Evolutionary conservation across 2,797 vertebrate species (phyloP).

Genomic region (Mus caroli): DNA sequence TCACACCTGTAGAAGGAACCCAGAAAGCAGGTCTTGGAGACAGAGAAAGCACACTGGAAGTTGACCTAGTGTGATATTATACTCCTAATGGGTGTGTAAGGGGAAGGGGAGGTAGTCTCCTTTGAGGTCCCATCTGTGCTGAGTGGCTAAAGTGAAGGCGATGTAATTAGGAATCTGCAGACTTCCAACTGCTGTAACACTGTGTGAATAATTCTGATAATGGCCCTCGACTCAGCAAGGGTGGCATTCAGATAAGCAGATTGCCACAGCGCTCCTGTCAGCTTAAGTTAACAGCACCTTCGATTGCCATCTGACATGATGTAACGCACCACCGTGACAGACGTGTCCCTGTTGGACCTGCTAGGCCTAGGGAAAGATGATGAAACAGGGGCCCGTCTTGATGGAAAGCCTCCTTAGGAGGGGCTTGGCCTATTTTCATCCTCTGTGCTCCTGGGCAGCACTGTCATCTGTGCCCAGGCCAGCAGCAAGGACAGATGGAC

Average conservation of each 20-base stretch:
- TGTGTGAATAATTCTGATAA: constrained; percentile 79
- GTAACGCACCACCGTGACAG: background rate
- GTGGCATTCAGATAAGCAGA: constrained; percentile 81
- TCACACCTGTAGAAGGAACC: background rate
- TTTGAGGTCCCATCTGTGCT: constrained; percentile 44
- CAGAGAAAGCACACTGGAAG: background rate
- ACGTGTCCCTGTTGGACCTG: constrained; percentile 47
- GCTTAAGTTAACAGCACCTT: background rate
- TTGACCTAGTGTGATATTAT: background rate
- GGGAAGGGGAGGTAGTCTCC: constrained; percentile 16
- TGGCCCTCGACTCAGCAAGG: constrained; percentile 72
- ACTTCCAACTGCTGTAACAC: constrained; percentile 73
- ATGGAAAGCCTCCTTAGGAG: accelerated
- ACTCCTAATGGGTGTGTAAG: background rate
- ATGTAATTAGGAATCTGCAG: constrained; percentile 71
- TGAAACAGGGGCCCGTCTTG: background rate
- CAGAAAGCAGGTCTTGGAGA: background rate
- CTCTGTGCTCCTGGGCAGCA: accelerated
- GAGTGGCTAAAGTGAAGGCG: constrained; percentile 66
- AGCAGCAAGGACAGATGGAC: background rate
- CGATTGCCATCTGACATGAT: constrained; percentile 54
- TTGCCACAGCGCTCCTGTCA: constrained; percentile 67
- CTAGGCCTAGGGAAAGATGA: background rate
- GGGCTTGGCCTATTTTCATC: background rate
- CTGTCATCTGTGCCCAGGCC: background rate